A percentile compares a stretch with the other conserved stretches of the same genome.
These are phyloP conservation scores for Acrocephalus kingi DNA, from an alignment of 2,113 vertebrate genomes.

Conservation along the genomic window DNA sequence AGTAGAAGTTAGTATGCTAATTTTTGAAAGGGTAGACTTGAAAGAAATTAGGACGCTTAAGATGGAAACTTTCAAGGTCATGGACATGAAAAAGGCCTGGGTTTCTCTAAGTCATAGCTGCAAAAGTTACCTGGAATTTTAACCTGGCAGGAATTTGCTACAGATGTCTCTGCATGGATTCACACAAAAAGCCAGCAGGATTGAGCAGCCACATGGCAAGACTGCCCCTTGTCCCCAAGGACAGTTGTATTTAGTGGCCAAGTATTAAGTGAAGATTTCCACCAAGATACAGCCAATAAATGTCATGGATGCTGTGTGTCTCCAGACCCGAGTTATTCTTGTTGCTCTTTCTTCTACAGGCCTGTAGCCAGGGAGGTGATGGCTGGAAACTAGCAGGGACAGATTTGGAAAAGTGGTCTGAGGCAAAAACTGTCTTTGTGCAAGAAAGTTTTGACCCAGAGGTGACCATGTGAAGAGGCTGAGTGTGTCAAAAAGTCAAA, in stretches of 20 bases:
- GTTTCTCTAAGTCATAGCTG: neutral
- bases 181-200: fast-evolving
- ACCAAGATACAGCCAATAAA: fast-evolving
- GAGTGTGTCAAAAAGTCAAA: neutral
- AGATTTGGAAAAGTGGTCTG: neutral
- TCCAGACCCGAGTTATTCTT: neutral
- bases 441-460: neutral
- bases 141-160: neutral
- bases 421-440: neutral
- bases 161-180: neutral
- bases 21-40: neutral
- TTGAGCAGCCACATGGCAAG: neutral
- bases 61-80: neutral
- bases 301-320: neutral
- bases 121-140: neutral
- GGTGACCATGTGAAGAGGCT: neutral
- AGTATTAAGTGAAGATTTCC: neutral
- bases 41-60: neutral
- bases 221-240: neutral
- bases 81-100: neutral
- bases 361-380: neutral
- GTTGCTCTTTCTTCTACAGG: neutral
- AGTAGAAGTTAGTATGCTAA: neutral
- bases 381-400: fast-evolving
- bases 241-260: neutral